These are phyloP conservation scores for Muntiacus reevesi DNA, from an alignment of 2,113 vertebrate genomes.

Conservation along the genomic window DNA sequence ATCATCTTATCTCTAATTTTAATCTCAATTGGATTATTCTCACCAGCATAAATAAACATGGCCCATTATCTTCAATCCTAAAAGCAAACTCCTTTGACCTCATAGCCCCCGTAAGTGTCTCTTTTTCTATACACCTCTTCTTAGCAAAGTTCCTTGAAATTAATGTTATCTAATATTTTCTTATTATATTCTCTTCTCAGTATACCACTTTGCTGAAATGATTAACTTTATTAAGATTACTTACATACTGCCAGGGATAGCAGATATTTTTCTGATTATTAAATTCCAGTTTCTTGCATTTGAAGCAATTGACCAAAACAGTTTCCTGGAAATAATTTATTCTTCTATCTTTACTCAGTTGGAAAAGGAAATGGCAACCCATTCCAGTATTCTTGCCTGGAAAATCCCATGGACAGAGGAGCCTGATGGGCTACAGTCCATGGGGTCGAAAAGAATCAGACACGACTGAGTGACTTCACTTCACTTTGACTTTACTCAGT, in stretches of 20 bases:
- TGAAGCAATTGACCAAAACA: background rate
- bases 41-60: background rate
- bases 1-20: background rate
- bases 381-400: background rate
- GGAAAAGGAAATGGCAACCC: background rate
- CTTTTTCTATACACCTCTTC: background rate
- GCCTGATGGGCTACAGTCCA: background rate
- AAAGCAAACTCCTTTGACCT: background rate
- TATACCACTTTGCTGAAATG: background rate
- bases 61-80: background rate
- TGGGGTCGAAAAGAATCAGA: background rate
- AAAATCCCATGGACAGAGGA: background rate
- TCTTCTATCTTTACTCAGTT: background rate
- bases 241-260: background rate
- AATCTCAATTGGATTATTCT: background rate
- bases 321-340: background rate
- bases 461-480: background rate
- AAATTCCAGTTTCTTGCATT: background rate
- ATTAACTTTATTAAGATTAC: background rate
- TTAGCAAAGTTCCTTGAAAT: background rate
- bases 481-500: background rate
- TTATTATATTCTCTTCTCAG: background rate
- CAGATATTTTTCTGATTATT: background rate
- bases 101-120: background rate
- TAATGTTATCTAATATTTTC: background rate